Evolutionary conservation across 2,888 invertebrate genomes (phyloP).

Genomic region (Platypus cylindrus): DNA sequence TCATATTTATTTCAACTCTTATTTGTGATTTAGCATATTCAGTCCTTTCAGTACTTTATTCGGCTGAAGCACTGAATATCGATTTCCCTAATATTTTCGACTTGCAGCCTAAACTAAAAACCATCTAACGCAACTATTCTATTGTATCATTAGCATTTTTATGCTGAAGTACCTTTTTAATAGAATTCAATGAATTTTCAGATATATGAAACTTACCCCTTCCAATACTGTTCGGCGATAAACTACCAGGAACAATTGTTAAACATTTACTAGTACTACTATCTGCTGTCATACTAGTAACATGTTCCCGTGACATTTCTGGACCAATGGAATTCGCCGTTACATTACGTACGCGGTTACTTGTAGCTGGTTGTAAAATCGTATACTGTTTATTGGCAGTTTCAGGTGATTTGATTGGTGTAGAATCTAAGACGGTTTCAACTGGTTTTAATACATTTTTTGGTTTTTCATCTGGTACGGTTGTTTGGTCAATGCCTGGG

Average conservation of each 20-base stretch:
- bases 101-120: too few relatives aligned
- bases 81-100: too few relatives aligned
- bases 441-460: slow-evolving; percentile 35
- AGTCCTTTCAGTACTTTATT: too few relatives aligned
- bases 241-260: slow-evolving; percentile 34
- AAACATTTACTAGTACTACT: slow-evolving; percentile 10
- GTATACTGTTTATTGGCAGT: slow-evolving; percentile 69
- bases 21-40: too few relatives aligned
- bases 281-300: slow-evolving; percentile 41
- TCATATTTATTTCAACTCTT: too few relatives aligned
- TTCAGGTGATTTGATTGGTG: slow-evolving; percentile 32
- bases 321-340: slow-evolving; percentile 64
- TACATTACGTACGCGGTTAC: slow-evolving; percentile 58
- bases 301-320: slow-evolving; percentile 53
- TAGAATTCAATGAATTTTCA: neutral
- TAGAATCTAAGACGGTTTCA: slow-evolving; percentile 22
- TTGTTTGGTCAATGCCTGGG: slow-evolving; percentile 35
- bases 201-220: slow-evolving; percentile 52
- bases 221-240: slow-evolving; percentile 64
- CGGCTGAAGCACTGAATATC: too few relatives aligned
- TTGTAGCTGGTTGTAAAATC: slow-evolving; percentile 69
- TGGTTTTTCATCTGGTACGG: slow-evolving; percentile 36
- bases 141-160: too few relatives aligned
- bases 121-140: too few relatives aligned
- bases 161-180: too few relatives aligned